Evolutionary conservation across 1,140 invertebrate species (phyloP).

Genomic region (Trichomalopsis sarcophagae): DNA sequence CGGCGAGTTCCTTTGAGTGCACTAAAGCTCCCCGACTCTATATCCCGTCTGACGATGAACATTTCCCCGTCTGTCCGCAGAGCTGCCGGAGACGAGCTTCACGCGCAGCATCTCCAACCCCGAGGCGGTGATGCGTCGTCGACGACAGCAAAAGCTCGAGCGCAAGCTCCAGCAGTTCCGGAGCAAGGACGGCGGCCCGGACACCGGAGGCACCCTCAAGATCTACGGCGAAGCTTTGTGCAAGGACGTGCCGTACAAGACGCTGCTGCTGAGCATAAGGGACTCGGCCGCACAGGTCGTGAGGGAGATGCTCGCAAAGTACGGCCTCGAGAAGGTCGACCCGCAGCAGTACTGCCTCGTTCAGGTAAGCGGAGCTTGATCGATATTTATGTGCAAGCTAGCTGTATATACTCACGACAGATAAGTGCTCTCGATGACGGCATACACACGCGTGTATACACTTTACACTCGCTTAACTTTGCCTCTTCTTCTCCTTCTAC

Average conservation of each 20-base stretch:
- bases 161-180: slow-evolving; percentile 97
- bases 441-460: background rate
- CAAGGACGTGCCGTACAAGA: slow-evolving; percentile 98
- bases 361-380: slow-evolving; percentile 81
- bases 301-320: slow-evolving; percentile 97
- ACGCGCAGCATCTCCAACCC: slow-evolving; percentile 99
- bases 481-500: background rate
- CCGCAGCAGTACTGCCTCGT: slow-evolving; percentile 94
- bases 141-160: slow-evolving; percentile 98
- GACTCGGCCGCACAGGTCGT: slow-evolving; percentile 95
- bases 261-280: slow-evolving; percentile 92
- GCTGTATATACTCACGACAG: background rate
- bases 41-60: slow-evolving; percentile 16
- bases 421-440: background rate
- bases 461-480: slow-evolving; percentile 17
- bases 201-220: slow-evolving; percentile 95
- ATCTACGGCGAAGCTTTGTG: slow-evolving; percentile 98
- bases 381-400: background rate
- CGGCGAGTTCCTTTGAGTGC: background rate
- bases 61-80: slow-evolving; percentile 72
- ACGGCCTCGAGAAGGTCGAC: slow-evolving; percentile 92
- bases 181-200: slow-evolving; percentile 94
- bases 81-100: slow-evolving; percentile 98
- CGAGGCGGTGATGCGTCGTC: slow-evolving; percentile 97
- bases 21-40: background rate